Base-by-base conservation (phyloP, 1,140 invertebrate genomes). In the Contarinia nasturtii region DNA sequence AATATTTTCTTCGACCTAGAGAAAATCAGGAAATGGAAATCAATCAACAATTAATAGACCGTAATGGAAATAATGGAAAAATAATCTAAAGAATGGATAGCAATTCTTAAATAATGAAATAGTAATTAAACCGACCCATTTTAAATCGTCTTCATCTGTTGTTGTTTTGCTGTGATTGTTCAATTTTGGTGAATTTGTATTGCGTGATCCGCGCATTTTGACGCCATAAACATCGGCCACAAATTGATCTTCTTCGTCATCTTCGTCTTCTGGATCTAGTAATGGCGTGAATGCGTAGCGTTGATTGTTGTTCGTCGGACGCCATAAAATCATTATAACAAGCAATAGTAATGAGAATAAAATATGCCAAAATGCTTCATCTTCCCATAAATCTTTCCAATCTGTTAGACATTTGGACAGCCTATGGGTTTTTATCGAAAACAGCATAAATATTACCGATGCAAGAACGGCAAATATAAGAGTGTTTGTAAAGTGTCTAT, bases 281-380 rank as follows among this genome's bases (percentile, higher is more conserved):
- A 95, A 68, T 38, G 89, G 87, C 8, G 87, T 89, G 67, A 94
- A 94, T 2, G 90, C 89, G 68, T 92, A 94, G 57, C 87, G 74
- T 67, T 94, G 90, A 67, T 94, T 94, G 61, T 94, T 95, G 58
- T 86, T 87, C 2, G 87, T 88, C 4, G 91, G 91, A 52, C 90
- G 67, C 89, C 89, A 95, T 33, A 95, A 70, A 50, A 95, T 75
- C 84, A 94, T 94, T 51, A 95, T 94, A 12, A 89, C 85, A 34
- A 88, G 64, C 18, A 95, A 68, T 48, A 95, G 76, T 41, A 82
- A 70, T 17, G 83, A 88, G 64, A 95, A 95, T 17, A 93, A 66
- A 18, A 94, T 73, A 63, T 91, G 88, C 91, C 91, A 95, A 63
- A 86, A 94, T 2, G 86, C 90, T 50, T 90, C 86, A 65, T 95